Base-by-base conservation (phyloP, 2,113 vertebrate species). In the Halcyon senegalensis region DNA sequence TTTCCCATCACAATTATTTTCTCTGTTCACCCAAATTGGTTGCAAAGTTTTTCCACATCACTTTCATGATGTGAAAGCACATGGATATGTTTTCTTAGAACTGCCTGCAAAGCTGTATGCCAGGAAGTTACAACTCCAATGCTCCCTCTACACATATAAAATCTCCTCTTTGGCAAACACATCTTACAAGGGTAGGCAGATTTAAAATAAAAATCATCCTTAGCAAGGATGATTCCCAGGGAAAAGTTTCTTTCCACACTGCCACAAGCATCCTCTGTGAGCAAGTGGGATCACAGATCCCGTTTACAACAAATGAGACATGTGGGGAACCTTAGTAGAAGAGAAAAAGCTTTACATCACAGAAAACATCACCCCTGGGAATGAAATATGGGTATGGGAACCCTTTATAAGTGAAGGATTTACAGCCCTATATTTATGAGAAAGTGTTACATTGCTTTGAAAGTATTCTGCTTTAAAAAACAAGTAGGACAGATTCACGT, bases 61-160 rank as follows among this genome's bases (percentile, higher is more conserved):
- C 33, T 94, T 89, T 91, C 90, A 75, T 0, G 1, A 89, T 82
- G 41, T 95, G 41, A 89, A 89, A 89, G 37, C 88, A 67, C 50
- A 81, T 0, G 44, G 73, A 89, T 92, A 41, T 80, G n/a, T 94
- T 92, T 89, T 66, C 86, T 96, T 94, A 79, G 66, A 90, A 93
- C 53, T 31, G 86, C 51, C 80, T 92, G 66, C 69, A 89, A 92
- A 91, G 72, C 58, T 67, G 48, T 90, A 43, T 91, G 93, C 94
- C 85, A 96, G 79, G 82, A 93, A 92, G 58, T 94, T 95, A 73
- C 41, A 53, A 60, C 39, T 84, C 62, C 48, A 90, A 0, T 67
- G 59, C n/a, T 97, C 88, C 88, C 94, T 77, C 41, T 77, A 64
- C 81, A 87, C 69, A 48, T 60, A 95, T 95, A 93, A 97, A 97